Base-by-base conservation (phyloP, 2,888 invertebrate species). In the Cerastoderma edule region DNA sequence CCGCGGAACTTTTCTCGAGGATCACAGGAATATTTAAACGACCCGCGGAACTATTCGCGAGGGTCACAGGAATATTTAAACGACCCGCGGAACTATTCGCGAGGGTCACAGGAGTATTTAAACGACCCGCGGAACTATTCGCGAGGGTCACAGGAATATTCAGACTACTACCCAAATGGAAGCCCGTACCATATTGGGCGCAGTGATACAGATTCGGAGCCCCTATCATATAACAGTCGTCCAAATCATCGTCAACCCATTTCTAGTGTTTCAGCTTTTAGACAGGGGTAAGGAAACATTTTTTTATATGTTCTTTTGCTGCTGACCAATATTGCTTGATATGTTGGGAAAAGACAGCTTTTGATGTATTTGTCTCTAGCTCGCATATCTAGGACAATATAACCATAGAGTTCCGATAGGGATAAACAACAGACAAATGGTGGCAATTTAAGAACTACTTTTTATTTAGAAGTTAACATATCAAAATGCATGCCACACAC, bases 221-320 rank as follows among this genome's bases (percentile, higher is more conserved):
- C 93, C 60, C 94, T 97, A 86, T 97, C 95, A 93, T 97, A 97
- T 93, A 97, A 97, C 93, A 97, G 97, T 93, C 95, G 97, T 92
- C 97, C 97, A 33, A 89, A 88, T 72, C 86, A 92, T 35, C 60
- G 81, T 46, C 78, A 72, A 28, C 68, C 70, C n/a, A 44, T 48
- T n/a, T 27, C 48, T 33, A 60, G 48, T 60, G 60, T 48, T 13
- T 50, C 63, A 19, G 60, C 69, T n/a, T 69, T 60, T 50, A 71
- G 72, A 56, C 71, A 72, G 54, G 72, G 75, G 75, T 76, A 63
- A 48, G 75, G 63, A 27, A 32, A 19, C 27, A 13, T 50, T 46
- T n/a, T 24, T n/a, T n/a, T n/a, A n/a, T n/a, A n/a, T n/a, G n/a
- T n/a, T n/a, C n/a, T n/a, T n/a, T n/a, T n/a, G n/a, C n/a, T n/a